Evolutionary conservation across 2,888 invertebrate genomes (phyloP).

Genomic region (Agonopterix subpropinquella): DNA sequence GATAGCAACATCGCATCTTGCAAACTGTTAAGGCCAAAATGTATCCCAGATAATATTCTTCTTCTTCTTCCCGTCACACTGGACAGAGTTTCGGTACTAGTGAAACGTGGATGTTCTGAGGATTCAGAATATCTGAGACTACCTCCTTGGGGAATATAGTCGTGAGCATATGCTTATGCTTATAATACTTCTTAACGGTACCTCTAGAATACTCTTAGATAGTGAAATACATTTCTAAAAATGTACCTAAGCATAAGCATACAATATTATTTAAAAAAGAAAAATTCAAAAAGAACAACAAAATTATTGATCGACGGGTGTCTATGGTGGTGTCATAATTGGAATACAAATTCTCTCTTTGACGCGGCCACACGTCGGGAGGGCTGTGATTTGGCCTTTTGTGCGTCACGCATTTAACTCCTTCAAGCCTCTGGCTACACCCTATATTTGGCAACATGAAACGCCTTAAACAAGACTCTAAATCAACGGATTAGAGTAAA

Average conservation of each 20-base stretch:
- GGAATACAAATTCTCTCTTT: slow-evolving; percentile 73
- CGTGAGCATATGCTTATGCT: too few relatives aligned
- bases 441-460: slow-evolving; percentile 15
- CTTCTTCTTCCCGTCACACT: too few relatives aligned
- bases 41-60: too few relatives aligned
- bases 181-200: neutral
- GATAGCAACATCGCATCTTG: too few relatives aligned
- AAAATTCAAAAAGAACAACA: slow-evolving; percentile 14
- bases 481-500: slow-evolving; percentile 13
- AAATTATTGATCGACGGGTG: slow-evolving; percentile 29
- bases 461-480: slow-evolving; percentile 33
- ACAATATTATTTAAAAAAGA: too few relatives aligned
- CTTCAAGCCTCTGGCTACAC: slow-evolving; percentile 59
- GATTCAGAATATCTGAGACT: too few relatives aligned
- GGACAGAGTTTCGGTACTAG: too few relatives aligned
- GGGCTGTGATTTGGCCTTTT: slow-evolving; percentile 74
- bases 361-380: slow-evolving; percentile 53
- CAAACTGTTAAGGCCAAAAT: too few relatives aligned
- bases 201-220: neutral
- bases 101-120: too few relatives aligned
- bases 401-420: slow-evolving; percentile 72
- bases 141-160: too few relatives aligned
- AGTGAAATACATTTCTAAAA: neutral
- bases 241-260: too few relatives aligned
- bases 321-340: slow-evolving; percentile 57